A percentile compares a stretch with the other conserved stretches of the same genome.
phyloP scores from a whole-genome alignment of 1,140 invertebrate genomes.

The Nylanderia fulva region DNA sequence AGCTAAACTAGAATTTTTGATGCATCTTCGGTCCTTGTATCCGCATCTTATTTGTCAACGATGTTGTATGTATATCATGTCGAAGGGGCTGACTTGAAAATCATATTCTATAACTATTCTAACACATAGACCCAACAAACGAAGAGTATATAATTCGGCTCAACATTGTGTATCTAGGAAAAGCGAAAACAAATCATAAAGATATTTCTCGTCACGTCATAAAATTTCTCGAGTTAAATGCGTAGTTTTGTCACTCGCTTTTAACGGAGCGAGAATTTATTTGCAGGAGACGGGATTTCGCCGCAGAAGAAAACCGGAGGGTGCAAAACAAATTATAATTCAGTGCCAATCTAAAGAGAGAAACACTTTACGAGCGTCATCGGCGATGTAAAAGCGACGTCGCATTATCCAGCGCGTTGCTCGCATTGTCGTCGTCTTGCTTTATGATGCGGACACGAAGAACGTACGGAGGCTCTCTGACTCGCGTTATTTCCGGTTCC shows the following conservation, averaged over 20 bases:
- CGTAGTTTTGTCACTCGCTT: conserved; percentile 45
- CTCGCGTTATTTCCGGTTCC: conserved; percentile 66
- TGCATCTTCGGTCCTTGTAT: neutral
- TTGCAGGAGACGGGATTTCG: neutral
- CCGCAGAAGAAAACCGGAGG: conserved; percentile 2
- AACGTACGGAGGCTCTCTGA: neutral
- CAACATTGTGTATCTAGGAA: neutral
- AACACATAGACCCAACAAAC: neutral
- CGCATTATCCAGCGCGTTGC: conserved; percentile 66
- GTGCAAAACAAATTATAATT: conserved; percentile 31
- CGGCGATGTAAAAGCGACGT: neutral
- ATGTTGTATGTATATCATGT: neutral
- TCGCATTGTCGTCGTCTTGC: conserved; percentile 63
- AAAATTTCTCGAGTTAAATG: conserved; percentile 52
- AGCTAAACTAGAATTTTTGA: no score
- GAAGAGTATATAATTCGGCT: neutral
- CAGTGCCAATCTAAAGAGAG: conserved; percentile 22
- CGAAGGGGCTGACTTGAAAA: neutral
- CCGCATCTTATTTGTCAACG: neutral
- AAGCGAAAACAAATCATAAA: conserved; percentile 61
- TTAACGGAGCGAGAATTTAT: conserved; percentile 28
- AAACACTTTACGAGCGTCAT: conserved; percentile 54
- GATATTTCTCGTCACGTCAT: conserved; percentile 31
- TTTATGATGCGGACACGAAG: conserved; percentile 58
- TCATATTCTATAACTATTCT: no score